Evolutionary conservation across 2,797 vertebrate genomes (phyloP), one percentile per base, ranked within the genome.

Genomic region (Lagorchestes hirsutus): DNA sequence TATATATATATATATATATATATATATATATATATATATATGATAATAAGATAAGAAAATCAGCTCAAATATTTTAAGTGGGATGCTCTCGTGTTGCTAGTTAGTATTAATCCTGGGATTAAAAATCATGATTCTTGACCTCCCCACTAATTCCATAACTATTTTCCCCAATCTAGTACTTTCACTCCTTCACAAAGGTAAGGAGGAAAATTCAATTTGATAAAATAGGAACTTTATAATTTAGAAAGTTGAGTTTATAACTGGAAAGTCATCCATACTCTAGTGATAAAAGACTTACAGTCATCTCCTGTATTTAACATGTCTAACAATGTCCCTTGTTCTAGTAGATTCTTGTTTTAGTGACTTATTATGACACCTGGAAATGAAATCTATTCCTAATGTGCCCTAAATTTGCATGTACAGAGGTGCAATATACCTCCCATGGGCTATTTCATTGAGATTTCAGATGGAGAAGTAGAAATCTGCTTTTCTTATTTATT

Each of bases 401-500:
- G 91, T 18, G 6, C 24, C 40, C 57, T 82, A 91, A 40, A 96
- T 97, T 97, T 97, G 52, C 95, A 94, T 96, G 94, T 3, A 13
- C 58, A 90, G 34, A 93, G 67, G 40, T 54, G 91, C 18, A 54
- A 28, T 31, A 91, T 24, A 5, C 14, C 62, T 54, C 6, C 27
- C 10, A 24, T 13, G 46, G 46, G 9, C 91, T 29, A 67, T 90
- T 93, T 93, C 91, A 96, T 67, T 94, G 92, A 90, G 29, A n/a
- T 59, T 96, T 96, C 1, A 2, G 52, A 90, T 28, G 16, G 40
- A 93, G 46, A 90, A 22, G 14, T 93, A 93, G 93, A 96, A 92
- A 93, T 95, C 90, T 55, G 55, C 91, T 91, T 11, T 94, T 95
- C 59, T 93, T 90, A 97, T 96, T 96, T 96, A 94, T 57, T 94